Evolutionary conservation across 2,888 invertebrate species (phyloP), one percentile per base, ranked within the genome.

Genomic region (Sisyra terminalis): DNA sequence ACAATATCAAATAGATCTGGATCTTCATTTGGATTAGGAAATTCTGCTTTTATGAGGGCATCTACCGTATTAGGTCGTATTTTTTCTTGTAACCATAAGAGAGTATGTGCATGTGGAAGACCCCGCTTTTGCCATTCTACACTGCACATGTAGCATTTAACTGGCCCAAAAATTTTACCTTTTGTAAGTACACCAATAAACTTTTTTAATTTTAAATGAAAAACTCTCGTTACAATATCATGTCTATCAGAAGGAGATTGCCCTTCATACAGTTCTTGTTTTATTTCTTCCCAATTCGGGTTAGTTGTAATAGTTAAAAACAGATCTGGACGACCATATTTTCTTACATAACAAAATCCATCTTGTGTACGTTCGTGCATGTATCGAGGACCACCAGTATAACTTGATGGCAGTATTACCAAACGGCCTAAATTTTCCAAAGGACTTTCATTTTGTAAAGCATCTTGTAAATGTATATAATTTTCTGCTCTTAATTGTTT

Each of bases 41-140:
- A 51, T 50, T 59, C 55, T 4, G 58, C 57, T 31, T 45, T 52
- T 44, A 57, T 57, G 1, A 59, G 40, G 15, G 15, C 35, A 53
- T 58, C 57, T 11, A 58, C 51, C 50, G 55, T 46, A 11, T 55
- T 44, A 30, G 56, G 52, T 13, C 43, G 24, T 4, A 57, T 52
- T 45, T 50, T 53, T 3, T 55, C 48, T 3, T 46, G 34, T 13
- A 58, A 44, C 51, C 54, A 56, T 40, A 56, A 40, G 36, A 53
- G 48, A 52, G 55, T 53, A 44, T 53, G 55, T 30, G 51, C 52
- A 49, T 56, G 53, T 42, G 55, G 55, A 30, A 56, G 46, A 14
- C 52, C 52, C 44, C 24, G 3, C 7, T 32, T 41, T 32, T 41
- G 31, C 41, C 14, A 41, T 15, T 41, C 41, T 6, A 39, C 14